phyloP scores from a whole-genome alignment of 2,888 invertebrate species.

The Amphipoea lucens region DNA sequence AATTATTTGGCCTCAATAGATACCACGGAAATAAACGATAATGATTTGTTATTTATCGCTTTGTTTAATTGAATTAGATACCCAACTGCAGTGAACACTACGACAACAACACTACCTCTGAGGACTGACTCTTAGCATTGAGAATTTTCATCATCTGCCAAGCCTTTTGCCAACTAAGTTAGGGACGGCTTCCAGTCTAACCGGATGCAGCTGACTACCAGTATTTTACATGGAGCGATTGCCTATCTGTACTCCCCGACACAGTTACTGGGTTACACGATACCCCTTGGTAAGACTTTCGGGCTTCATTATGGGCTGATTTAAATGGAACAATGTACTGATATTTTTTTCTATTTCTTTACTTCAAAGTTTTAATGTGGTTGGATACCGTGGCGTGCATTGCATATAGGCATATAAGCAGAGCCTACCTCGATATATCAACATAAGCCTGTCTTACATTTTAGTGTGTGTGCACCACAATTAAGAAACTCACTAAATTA shows the following conservation, averaged over 20 bases:
- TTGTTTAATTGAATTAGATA: slow-evolving; percentile 31
- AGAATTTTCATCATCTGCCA: neutral
- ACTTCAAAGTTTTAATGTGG: too few species aligned
- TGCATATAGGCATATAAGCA: too few species aligned
- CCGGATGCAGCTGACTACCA: neutral
- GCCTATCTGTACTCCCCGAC: neutral
- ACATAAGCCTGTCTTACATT: too few species aligned
- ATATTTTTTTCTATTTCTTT: too few species aligned
- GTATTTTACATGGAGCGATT: neutral
- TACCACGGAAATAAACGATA: slow-evolving; percentile 33
- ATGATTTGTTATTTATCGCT: slow-evolving; percentile 16
- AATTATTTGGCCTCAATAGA: slow-evolving; percentile 55
- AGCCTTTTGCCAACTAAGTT: neutral
- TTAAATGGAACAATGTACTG: too few species aligned
- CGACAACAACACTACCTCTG: too few species aligned
- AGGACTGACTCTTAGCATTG: neutral
- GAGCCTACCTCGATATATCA: too few species aligned
- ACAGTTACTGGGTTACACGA: neutral
- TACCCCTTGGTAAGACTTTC: too few species aligned
- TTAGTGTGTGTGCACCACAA: too few species aligned
- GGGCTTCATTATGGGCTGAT: too few species aligned
- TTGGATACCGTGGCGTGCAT: too few species aligned
- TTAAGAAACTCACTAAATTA: too few species aligned
- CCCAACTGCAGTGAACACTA: neutral
- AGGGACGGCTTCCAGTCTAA: neutral